These are phyloP conservation scores for Piprites chloris DNA, from an alignment of 2,113 vertebrate genomes.

Conservation along the genomic window DNA sequence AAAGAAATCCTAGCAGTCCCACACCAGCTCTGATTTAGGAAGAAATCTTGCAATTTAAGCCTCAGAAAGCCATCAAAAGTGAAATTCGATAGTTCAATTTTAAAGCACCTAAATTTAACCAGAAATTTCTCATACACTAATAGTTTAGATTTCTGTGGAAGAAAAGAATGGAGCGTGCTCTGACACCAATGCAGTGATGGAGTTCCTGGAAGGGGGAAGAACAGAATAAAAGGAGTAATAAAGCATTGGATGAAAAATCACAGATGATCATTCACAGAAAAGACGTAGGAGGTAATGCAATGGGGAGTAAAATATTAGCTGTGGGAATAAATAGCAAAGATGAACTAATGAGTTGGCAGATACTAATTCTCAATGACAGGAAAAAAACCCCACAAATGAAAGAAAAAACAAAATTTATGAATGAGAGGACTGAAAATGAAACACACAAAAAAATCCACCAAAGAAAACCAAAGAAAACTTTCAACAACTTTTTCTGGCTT, in stretches of 20 bases:
- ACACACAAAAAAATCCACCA: background rate
- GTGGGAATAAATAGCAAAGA: background rate
- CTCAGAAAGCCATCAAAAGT: background rate
- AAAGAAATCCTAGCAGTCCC: background rate
- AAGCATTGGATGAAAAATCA: background rate
- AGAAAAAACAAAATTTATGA: background rate
- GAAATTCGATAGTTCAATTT: background rate
- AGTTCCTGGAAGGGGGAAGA: background rate
- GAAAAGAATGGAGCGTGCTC: background rate
- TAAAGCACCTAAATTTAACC: background rate
- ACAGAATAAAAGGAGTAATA: background rate
- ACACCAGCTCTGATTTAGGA: background rate
- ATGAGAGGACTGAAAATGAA: background rate
- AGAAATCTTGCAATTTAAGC: background rate
- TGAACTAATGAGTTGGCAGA: background rate
- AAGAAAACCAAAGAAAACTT: background rate
- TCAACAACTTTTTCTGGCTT: background rate
- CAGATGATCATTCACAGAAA: background rate
- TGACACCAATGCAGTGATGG: background rate
- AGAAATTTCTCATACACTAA: background rate
- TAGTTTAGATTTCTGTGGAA: background rate
- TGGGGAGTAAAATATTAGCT: background rate
- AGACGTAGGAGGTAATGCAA: background rate
- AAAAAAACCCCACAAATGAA: background rate
- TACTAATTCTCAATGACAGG: background rate